Evolutionary conservation across 2,797 vertebrate species (phyloP).

Genomic region (Euphonia xanthogaster): DNA sequence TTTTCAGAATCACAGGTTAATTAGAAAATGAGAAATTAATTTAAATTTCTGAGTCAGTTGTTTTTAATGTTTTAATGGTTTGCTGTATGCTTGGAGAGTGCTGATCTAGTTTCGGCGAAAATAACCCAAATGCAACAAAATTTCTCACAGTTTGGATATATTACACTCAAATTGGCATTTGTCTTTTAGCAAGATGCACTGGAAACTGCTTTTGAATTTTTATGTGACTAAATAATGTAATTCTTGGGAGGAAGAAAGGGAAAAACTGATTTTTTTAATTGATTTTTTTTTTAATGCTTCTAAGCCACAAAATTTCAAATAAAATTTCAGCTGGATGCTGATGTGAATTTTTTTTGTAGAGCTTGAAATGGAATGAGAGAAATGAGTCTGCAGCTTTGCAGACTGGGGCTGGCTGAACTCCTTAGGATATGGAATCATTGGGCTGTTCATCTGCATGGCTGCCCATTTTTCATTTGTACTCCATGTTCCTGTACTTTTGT

Average conservation of each 20-base stretch:
- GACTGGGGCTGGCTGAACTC: neutral
- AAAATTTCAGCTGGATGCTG: neutral
- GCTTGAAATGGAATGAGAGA: neutral
- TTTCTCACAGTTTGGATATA: neutral
- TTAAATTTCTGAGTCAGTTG: neutral
- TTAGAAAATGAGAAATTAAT: neutral
- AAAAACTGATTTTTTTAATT: neutral
- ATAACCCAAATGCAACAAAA: neutral
- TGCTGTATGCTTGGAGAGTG: neutral
- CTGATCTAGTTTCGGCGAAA: neutral
- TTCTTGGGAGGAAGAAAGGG: neutral
- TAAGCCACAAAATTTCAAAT: neutral
- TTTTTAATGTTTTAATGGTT: neutral
- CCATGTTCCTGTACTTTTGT: neutral
- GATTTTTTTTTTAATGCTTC: neutral
- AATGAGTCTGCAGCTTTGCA: neutral
- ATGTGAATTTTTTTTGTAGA: neutral
- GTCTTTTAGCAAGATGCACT: neutral
- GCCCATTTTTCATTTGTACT: neutral
- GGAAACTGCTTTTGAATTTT: constrained; percentile 2
- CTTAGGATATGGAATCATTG: neutral
- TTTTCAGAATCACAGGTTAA: neutral
- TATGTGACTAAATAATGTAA: neutral
- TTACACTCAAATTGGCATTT: neutral
- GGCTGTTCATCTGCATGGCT: neutral